phyloP scores from a whole-genome alignment of 92 coral and sea anemone genomes.

The Parazoanthus atlanticus region DNA sequence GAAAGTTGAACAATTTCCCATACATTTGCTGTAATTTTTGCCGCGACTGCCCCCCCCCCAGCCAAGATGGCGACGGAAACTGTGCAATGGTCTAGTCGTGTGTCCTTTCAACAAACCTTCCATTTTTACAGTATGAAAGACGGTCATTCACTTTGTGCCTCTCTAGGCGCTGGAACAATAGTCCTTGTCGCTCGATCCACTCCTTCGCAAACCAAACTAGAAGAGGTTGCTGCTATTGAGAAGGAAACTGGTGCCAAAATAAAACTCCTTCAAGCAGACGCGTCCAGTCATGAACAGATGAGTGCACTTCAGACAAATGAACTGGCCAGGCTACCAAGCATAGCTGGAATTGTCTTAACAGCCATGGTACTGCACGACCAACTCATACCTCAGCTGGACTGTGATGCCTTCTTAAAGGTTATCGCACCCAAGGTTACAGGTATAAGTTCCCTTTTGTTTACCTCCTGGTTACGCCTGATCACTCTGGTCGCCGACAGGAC shows the following conservation, averaged over 20 bases:
- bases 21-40: no score
- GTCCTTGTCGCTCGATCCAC: constrained; percentile 67
- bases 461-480: neutral
- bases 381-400: constrained; percentile 49
- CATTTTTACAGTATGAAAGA: neutral
- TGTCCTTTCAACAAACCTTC: neutral
- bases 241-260: constrained; percentile 51
- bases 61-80: no score
- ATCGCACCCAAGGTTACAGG: constrained; percentile 80
- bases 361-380: constrained; percentile 77
- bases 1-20: no score
- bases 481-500: neutral
- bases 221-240: constrained; percentile 56
- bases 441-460: neutral
- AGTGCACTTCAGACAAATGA: constrained; percentile 33
- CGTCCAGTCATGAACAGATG: constrained; percentile 73
- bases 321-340: constrained; percentile 55
- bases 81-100: neutral
- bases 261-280: constrained; percentile 67
- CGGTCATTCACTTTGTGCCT: neutral
- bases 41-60: no score
- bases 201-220: constrained; percentile 51
- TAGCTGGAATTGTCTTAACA: constrained; percentile 70
- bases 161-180: constrained; percentile 62
- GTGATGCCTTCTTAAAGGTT: constrained; percentile 55